phyloP scores from a whole-genome alignment of 2,113 vertebrate genomes.

The Vulpes vulpes region DNA sequence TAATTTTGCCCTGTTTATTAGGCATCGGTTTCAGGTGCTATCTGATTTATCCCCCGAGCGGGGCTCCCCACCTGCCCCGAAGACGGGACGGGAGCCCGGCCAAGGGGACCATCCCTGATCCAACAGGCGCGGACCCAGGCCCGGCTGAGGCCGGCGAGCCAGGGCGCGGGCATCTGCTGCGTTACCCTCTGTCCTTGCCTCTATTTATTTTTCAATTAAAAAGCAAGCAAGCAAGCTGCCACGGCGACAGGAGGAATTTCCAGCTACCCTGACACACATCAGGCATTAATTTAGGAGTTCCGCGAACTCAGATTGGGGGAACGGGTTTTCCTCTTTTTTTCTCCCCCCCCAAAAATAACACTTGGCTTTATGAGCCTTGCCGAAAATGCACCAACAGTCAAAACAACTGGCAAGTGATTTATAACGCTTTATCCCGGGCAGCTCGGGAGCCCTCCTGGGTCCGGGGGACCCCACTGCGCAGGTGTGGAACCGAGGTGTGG shows the following conservation, averaged over 20 bases:
- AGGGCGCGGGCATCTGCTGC: not conserved
- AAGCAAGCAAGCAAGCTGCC: not conserved
- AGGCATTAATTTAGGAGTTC: conserved; percentile 43
- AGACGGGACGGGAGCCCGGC: not conserved
- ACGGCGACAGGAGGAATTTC: conserved; percentile 7
- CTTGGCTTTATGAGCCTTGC: not conserved
- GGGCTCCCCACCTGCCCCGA: conserved; percentile 21
- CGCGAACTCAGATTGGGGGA: not conserved
- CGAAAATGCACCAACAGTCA: not conserved
- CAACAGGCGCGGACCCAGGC: not conserved
- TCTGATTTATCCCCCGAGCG: conserved; percentile 62
- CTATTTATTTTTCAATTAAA: conserved; percentile 47
- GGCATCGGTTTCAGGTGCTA: conserved; percentile 29
- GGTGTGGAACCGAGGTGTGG: not conserved
- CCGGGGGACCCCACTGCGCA: not conserved
- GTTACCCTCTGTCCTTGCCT: not conserved
- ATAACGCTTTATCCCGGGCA: not conserved
- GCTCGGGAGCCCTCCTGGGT: not conserved
- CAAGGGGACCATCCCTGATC: not conserved
- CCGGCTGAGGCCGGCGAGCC: fast-evolving
- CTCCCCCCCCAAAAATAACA: not conserved
- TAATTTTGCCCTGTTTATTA: conserved; percentile 77
- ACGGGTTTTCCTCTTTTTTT: not conserved
- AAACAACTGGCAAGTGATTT: not conserved
- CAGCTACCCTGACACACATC: not conserved